Evolutionary conservation across 2,797 vertebrate genomes (phyloP), one percentile per base, ranked within the genome.

Genomic region (Bufotes viridis): DNA sequence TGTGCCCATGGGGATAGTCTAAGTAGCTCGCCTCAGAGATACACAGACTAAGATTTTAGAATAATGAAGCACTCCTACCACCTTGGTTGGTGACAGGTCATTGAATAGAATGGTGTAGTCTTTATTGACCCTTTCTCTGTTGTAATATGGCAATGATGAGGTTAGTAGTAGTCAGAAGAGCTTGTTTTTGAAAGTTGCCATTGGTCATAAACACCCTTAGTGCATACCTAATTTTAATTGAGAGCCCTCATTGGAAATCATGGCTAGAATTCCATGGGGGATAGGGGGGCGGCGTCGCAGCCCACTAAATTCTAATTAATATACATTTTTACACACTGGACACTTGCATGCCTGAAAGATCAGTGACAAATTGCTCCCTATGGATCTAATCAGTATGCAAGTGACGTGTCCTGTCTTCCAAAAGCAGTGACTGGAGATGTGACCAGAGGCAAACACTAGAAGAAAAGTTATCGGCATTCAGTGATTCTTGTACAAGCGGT

Each of bases 281-380:
- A 7, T 42, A 42, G 42, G 42, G 42, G 29, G n/a, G 55, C 10
- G 58, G 17, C 20, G 26, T 58, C 24, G 65, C 24, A 78, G 8
- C 18, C 10, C 53, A 11, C 75, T 70, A 58, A 86, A 70, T 81
- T 81, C 78, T 80, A 81, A 86, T 86, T 70, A 86, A 86, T 86
- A 49, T 72, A 34, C 76, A 57, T 80, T 80, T 80, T 34, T 86
- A 60, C 65, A 57, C 63, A 57, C 29, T 70, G 51, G 29, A 80
- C 51, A 22, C 78, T 80, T 58, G 61, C n/a, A 6, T 58, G 51
- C 49, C 7, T 80, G 24, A 42, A 78, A 86, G 65, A 80, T 49
- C 85, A 22, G 75, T 58, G 76, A 86, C 76, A 86, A n/a, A 72
- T 53, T 51, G 24, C 14, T 87, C 72, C 72, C 78, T 78, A 24